Percentiles rank a stretch among this genome's conserved stretches.
Conservation (phyloP, 2,888 invertebrate species). For the Myopa tessellatipennis region DNA sequence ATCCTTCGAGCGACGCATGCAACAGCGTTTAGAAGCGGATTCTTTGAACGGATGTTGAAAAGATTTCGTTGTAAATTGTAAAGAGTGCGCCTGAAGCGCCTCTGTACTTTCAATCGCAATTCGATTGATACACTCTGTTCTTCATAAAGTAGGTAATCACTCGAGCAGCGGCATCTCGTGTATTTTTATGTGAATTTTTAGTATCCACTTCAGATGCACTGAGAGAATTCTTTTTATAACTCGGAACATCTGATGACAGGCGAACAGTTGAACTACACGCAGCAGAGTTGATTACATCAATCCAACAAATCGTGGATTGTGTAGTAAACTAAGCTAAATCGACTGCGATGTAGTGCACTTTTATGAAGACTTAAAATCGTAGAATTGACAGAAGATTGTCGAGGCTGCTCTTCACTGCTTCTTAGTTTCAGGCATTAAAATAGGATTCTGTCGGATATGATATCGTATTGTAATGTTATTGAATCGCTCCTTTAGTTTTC, state of each 20-base stretch:
- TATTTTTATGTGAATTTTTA: conserved; percentile 12
- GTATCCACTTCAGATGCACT: no score
- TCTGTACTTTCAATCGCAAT: not conserved
- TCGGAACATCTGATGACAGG: no score
- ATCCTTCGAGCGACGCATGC: not conserved
- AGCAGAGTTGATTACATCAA: not conserved
- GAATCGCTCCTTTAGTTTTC: no score
- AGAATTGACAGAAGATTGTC: no score
- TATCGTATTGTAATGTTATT: no score
- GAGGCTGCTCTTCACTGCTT: no score
- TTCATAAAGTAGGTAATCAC: not conserved
- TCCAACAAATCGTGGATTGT: no score
- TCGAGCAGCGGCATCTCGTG: conserved; percentile 6
- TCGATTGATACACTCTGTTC: conserved; percentile 5
- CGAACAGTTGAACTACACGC: not conserved
- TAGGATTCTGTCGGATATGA: not conserved
- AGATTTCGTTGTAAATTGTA: not conserved
- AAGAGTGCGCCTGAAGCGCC: conserved; percentile 14
- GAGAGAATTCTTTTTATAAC: no score
- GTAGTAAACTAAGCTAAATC: no score
- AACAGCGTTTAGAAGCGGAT: no score
- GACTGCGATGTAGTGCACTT: not conserved
- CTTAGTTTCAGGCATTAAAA: not conserved
- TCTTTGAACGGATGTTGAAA: no score
- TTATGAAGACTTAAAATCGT: not conserved